Percentiles rank a stretch among this genome's conserved stretches.
These are phyloP conservation scores for Nannobrachium achirus DNA, from an alignment of 2,113 vertebrate species.

Conservation along the genomic window DNA sequence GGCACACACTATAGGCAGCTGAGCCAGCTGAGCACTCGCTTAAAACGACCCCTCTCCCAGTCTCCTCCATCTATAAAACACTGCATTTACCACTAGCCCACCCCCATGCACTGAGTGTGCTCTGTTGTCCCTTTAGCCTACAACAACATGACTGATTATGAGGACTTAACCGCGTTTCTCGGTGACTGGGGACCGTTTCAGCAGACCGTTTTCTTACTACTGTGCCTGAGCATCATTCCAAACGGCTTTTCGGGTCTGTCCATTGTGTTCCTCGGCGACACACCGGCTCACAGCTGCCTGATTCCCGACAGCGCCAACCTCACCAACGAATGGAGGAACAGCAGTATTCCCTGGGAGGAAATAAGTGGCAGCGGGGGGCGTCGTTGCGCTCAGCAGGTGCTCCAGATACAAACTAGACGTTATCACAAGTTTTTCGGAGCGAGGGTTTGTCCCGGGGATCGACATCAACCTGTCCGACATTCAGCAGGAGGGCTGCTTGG, in stretches of 20 bases:
- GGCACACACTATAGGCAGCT: no score
- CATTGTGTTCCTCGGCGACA: slow-evolving; percentile 83
- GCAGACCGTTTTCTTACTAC: slow-evolving; percentile 78
- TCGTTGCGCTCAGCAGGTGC: slow-evolving; percentile 57
- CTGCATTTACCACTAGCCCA: no score
- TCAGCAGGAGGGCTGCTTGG: slow-evolving; percentile 68
- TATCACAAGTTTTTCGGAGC: slow-evolving; percentile 62
- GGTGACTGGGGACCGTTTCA: slow-evolving; percentile 85
- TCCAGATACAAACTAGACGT: slow-evolving; percentile 63
- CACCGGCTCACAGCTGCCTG: slow-evolving; percentile 84
- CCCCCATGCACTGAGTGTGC: no score
- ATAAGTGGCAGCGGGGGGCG: slow-evolving; percentile 49
- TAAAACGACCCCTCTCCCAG: background rate
- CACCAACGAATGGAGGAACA: slow-evolving; percentile 84
- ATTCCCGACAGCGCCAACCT: slow-evolving; percentile 84
- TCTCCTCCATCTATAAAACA: no score
- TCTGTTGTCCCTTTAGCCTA: background rate
- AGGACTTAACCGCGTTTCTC: slow-evolving; percentile 73
- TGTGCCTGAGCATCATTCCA: slow-evolving; percentile 83
- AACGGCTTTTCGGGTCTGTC: slow-evolving; percentile 82
- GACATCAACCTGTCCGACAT: slow-evolving; percentile 72
- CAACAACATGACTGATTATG: slow-evolving; percentile 78
- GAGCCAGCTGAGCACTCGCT: no score
- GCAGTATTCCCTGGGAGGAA: slow-evolving; percentile 80
- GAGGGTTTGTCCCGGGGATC: slow-evolving; percentile 57